These are phyloP conservation scores for Poecile montanus DNA, from an alignment of 2,797 vertebrate species.

Conservation along the genomic window DNA sequence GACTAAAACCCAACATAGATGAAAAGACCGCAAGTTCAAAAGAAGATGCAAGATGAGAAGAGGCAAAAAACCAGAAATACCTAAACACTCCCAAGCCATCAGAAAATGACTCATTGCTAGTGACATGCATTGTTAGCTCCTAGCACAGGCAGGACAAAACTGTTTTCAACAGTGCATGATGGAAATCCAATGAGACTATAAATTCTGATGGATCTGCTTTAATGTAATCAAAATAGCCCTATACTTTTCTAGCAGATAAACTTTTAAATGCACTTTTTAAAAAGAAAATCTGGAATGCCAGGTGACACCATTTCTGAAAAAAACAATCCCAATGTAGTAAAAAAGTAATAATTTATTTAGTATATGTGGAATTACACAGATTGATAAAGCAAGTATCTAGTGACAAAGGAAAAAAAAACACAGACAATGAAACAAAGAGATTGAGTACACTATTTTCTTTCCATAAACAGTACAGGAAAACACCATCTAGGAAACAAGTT, in stretches of 20 bases:
- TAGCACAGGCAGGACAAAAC: not conserved
- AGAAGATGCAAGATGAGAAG: not conserved
- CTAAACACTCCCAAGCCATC: not conserved
- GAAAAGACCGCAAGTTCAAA: not conserved
- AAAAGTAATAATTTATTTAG: conserved; percentile 27
- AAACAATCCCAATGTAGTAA: not conserved
- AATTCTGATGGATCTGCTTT: not conserved
- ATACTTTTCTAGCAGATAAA: not conserved
- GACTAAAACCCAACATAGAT: not conserved
- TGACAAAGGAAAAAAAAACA: not conserved
- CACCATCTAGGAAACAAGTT: not conserved
- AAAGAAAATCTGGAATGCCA: not conserved
- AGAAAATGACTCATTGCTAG: not conserved
- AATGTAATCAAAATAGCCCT: not conserved
- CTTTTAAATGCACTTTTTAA: not conserved
- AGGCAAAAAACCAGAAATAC: not conserved
- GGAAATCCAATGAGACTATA: not conserved
- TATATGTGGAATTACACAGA: not conserved
- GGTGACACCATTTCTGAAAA: not conserved
- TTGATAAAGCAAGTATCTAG: not conserved
- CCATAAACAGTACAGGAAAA: conserved; percentile 6
- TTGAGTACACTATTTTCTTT: not conserved
- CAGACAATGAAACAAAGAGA: not conserved
- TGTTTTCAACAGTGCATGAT: not conserved
- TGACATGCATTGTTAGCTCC: not conserved